These are phyloP conservation scores for Anthophora plumipes DNA, from an alignment of 2,888 invertebrate species.

Conservation along the genomic window DNA sequence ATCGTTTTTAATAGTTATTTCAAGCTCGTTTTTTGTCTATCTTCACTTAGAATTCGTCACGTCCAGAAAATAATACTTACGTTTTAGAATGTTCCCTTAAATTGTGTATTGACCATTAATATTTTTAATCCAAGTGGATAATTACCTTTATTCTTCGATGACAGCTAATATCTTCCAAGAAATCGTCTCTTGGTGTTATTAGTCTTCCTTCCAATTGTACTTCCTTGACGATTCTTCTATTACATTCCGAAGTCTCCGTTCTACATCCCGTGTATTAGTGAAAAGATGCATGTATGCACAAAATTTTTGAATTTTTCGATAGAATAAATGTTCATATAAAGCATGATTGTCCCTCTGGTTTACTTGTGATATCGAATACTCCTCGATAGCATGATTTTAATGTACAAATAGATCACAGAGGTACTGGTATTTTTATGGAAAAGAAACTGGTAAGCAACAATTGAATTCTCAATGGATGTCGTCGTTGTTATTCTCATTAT, in stretches of 20 bases:
- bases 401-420: not conserved
- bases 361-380: not conserved
- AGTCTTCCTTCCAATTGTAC: not conserved
- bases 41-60: not conserved
- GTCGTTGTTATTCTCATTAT: not conserved
- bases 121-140: not conserved
- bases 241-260: too few relatives aligned
- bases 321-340: not conserved
- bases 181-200: not conserved
- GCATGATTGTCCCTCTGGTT: not conserved
- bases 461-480: slow-evolving; percentile 8
- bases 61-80: not conserved
- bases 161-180: not conserved
- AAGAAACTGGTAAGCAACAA: slow-evolving; percentile 16
- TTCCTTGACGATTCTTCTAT: too few relatives aligned
- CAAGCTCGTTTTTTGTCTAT: not conserved
- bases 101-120: not conserved
- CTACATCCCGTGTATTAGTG: too few relatives aligned
- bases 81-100: not conserved
- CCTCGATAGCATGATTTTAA: not conserved
- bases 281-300: too few relatives aligned
- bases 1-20: not conserved
- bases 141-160: not conserved
- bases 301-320: not conserved
- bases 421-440: not conserved